phyloP scores from a whole-genome alignment of 2,888 invertebrate species.

The Clivina fossor region DNA sequence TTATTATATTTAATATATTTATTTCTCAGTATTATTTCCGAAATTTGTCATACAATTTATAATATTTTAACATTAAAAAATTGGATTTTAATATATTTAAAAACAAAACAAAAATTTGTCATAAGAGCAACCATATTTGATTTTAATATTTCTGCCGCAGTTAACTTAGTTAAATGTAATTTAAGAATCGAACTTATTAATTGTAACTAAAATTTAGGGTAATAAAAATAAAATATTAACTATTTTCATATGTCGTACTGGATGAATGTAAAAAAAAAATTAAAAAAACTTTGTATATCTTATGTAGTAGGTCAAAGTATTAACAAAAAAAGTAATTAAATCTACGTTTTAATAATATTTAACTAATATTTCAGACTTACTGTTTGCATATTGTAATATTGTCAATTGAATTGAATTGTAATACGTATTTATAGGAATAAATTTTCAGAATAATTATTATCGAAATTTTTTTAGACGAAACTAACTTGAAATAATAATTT shows the following conservation, averaged over 20 bases:
- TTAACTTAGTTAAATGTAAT: not conserved
- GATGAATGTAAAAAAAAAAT: constrained; percentile 5
- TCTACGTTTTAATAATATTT: no score
- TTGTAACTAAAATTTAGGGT: not conserved
- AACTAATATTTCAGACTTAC: not conserved
- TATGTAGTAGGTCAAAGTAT: no score
- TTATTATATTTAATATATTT: no score
- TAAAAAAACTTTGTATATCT: not conserved
- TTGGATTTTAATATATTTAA: no score
- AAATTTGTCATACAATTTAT: no score
- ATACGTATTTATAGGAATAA: not conserved
- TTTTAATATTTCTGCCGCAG: not conserved
- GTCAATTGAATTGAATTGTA: not conserved
- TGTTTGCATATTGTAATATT: not conserved
- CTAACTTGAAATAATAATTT: no score
- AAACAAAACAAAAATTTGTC: not conserved
- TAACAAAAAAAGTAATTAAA: not conserved
- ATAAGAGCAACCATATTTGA: not conserved
- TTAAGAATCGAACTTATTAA: constrained; percentile 6
- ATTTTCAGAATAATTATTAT: not conserved
- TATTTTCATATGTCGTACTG: constrained; percentile 12
- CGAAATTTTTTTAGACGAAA: not conserved
- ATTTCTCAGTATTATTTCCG: no score
- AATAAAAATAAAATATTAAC: constrained; percentile 14
- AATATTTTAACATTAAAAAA: no score